Evolutionary conservation across 2,113 vertebrate species (phyloP).

Genomic region (Ovibos moschatus): DNA sequence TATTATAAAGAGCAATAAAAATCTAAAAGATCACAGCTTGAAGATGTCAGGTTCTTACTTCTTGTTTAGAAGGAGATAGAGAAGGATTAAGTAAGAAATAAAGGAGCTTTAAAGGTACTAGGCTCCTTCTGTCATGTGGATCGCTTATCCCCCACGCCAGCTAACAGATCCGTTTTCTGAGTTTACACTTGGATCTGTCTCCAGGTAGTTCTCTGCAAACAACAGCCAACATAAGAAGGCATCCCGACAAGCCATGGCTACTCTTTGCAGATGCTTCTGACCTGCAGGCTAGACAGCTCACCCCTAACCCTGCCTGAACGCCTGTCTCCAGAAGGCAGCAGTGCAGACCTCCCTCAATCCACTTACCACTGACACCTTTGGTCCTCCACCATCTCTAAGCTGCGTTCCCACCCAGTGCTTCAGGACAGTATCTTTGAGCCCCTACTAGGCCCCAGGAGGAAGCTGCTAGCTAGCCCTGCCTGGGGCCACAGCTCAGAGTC

Average conservation of each 20-base stretch:
- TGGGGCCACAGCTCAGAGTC: neutral
- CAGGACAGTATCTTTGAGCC: neutral
- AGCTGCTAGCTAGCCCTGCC: neutral
- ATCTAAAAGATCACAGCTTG: constrained; percentile 62
- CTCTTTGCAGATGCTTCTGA: neutral
- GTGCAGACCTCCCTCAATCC: neutral
- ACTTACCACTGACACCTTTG: neutral
- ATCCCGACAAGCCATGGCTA: neutral
- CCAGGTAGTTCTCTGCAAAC: neutral
- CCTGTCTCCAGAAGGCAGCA: neutral
- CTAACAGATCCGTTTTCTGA: neutral
- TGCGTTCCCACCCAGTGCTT: neutral
- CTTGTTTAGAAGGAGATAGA: constrained; percentile 71
- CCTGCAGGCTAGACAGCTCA: neutral
- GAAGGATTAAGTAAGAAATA: constrained; percentile 67
- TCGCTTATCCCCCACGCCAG: neutral
- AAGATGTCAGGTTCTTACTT: constrained; percentile 70
- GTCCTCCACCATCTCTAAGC: neutral
- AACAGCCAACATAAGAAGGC: neutral
- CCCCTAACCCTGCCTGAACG: neutral
- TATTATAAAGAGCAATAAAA: constrained; percentile 70
- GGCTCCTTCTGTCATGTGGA: neutral
- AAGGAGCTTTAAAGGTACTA: constrained; percentile 67
- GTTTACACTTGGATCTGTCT: neutral
- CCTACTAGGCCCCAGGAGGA: neutral